phyloP scores from a whole-genome alignment of 2,797 vertebrate genomes.

The Australoheros facetus region DNA sequence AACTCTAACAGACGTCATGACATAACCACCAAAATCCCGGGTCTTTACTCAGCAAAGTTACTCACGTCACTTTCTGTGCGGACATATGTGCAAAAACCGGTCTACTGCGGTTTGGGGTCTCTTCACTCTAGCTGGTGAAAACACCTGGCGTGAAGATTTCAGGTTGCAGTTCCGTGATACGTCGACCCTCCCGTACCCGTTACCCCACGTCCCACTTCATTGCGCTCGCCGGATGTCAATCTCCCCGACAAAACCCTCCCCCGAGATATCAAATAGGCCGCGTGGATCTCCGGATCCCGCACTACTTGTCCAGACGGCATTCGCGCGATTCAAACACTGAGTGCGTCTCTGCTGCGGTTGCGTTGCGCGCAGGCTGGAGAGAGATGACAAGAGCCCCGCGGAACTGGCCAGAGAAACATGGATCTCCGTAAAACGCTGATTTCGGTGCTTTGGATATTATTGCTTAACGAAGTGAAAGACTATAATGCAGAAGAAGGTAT shows the following conservation, averaged over 20 bases:
- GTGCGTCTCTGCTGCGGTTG: slow-evolving; percentile 66
- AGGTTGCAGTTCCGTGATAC: slow-evolving; percentile 57
- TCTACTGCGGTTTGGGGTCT: slow-evolving; percentile 3
- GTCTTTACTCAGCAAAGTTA: neutral
- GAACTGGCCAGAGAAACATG: slow-evolving; percentile 78
- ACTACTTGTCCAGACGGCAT: slow-evolving; percentile 65
- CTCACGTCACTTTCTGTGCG: neutral
- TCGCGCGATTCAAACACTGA: slow-evolving; percentile 23
- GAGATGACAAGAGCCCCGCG: slow-evolving; percentile 81
- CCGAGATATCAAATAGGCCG: slow-evolving; percentile 76
- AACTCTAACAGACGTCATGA: neutral
- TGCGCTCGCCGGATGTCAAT: slow-evolving; percentile 68
- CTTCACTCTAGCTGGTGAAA: slow-evolving; percentile 10
- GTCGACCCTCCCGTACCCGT: slow-evolving; percentile 47
- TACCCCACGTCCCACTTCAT: slow-evolving; percentile 42
- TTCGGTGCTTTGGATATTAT: slow-evolving; percentile 81
- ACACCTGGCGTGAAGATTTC: slow-evolving; percentile 61
- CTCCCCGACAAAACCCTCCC: slow-evolving; percentile 64
- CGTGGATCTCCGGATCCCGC: slow-evolving; percentile 32
- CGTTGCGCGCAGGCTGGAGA: slow-evolving; percentile 74
- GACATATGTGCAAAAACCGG: neutral
- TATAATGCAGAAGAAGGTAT: slow-evolving; percentile 80
- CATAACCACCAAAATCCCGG: neutral
- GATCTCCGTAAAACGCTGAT: slow-evolving; percentile 76
- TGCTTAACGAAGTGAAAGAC: slow-evolving; percentile 60